Base-by-base conservation (phyloP, 2,888 invertebrate species). In the Drosophila kokeensis region DNA sequence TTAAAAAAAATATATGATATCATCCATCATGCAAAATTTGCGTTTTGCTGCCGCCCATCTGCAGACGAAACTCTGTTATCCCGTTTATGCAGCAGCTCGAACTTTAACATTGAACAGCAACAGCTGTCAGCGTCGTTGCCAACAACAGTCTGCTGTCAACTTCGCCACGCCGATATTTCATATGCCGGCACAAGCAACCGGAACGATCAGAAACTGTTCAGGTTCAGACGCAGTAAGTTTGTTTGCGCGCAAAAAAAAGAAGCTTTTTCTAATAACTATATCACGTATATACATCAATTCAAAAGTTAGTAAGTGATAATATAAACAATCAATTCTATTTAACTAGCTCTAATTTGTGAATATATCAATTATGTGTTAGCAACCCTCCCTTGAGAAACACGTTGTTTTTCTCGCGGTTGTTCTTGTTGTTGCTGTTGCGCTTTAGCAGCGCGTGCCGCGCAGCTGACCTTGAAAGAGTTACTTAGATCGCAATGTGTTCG, bases 141-240 rank as follows among this genome's bases (percentile, higher is more conserved):
- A 52, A 34, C 60, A 61, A 50, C 70, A 29, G 27, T 32, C 62
- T 50, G 53, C 49, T 48, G 50, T 55, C 42, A 68, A 68, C 55
- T 73, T 59, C 60, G 61, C 59, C 59, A 60, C 18, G 55, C 32
- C 42, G 49, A 6, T 40, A 57, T n/a, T 30, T 50, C 24, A 24
- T 50, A 15, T 30, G 57, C 40, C 48, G 48, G 15, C 36, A 38
- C 18, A 58, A 24, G 24, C 65, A 24, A 36, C 62, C n/a, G 2
- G 42, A n/a, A 18, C 84, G 76, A 81, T 79, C 84, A 85, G 89
- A 89, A 60, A 50, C 63, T 69, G 40, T 79, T 88, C 84, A 45
- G 60, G 49, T 42, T 48, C 61, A 48, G 40, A 3, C n/a, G 45
- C 53, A 69, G 79, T 79, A 76, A 79, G 79, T 80, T 24, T 45